Evolutionary conservation across 2,888 invertebrate genomes (phyloP).

Genomic region (Synergus itoensis): DNA sequence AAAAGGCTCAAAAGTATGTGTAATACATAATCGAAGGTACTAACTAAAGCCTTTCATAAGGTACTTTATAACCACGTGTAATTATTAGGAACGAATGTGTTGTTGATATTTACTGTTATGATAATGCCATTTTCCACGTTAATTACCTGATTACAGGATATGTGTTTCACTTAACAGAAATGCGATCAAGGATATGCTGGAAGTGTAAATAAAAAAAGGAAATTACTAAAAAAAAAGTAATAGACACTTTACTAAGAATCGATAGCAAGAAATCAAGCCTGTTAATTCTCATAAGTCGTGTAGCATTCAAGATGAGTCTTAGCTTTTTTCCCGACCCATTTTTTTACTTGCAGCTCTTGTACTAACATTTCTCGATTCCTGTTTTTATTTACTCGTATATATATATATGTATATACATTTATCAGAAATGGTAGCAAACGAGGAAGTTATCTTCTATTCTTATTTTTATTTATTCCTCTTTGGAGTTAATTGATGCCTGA

Average conservation of each 20-base stretch:
- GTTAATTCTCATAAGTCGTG: constrained; percentile 13
- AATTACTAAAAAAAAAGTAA: neutral
- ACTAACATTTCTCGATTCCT: neutral
- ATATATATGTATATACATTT: neutral
- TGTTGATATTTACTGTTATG: neutral
- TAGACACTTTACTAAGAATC: neutral
- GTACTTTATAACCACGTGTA: no score
- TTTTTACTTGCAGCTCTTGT: neutral
- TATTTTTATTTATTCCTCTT: neutral
- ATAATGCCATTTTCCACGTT: neutral
- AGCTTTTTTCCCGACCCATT: neutral
- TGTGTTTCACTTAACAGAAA: neutral
- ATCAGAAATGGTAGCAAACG: neutral
- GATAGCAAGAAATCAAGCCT: neutral
- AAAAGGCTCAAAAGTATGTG: no score
- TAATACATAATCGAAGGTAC: no score
- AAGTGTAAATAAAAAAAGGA: neutral
- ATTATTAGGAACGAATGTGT: no score
- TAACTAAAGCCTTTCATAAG: no score
- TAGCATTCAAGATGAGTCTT: constrained; percentile 9
- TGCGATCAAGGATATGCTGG: neutral
- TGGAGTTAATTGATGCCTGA: neutral
- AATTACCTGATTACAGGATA: neutral
- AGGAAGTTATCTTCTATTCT: neutral
- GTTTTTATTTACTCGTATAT: constrained; percentile 17